Conservation (phyloP, 2,113 vertebrate genomes). For the Plecotus auritus region DNA sequence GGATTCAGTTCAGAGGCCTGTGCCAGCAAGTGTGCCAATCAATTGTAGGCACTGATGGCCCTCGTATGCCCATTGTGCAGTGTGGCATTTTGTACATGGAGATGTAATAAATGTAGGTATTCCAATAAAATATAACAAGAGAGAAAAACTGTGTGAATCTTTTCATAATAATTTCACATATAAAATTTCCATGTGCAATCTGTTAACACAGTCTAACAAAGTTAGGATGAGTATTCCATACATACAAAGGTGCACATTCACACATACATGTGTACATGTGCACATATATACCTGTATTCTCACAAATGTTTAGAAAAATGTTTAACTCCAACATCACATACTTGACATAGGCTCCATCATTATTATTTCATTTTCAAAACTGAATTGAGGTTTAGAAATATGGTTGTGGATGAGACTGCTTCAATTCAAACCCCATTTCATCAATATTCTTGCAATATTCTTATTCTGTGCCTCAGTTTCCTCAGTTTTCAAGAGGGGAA, state of each 20-base stretch:
- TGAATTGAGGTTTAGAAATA: not conserved
- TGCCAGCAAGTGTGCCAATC: not conserved
- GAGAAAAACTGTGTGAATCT: not conserved
- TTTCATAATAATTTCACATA: not conserved
- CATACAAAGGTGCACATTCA: not conserved
- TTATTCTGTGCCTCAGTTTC: not conserved
- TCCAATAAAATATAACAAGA: not conserved
- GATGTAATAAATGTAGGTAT: not conserved
- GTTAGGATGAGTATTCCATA: not conserved
- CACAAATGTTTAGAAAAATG: not conserved
- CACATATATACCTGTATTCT: not conserved
- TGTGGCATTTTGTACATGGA: not conserved
- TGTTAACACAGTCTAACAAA: not conserved
- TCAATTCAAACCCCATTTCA: not conserved
- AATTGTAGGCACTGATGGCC: not conserved
- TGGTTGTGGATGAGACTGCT: not conserved
- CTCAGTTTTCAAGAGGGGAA: not conserved
- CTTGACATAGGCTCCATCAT: not conserved
- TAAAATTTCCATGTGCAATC: not conserved
- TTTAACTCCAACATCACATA: not conserved
- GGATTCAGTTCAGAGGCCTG: not conserved
- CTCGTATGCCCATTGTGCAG: not conserved
- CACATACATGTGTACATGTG: not conserved
- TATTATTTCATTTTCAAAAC: not conserved
- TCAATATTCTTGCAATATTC: not conserved